Conservation (phyloP, 1,140 invertebrate genomes). For the Drosophila serrata region DNA sequence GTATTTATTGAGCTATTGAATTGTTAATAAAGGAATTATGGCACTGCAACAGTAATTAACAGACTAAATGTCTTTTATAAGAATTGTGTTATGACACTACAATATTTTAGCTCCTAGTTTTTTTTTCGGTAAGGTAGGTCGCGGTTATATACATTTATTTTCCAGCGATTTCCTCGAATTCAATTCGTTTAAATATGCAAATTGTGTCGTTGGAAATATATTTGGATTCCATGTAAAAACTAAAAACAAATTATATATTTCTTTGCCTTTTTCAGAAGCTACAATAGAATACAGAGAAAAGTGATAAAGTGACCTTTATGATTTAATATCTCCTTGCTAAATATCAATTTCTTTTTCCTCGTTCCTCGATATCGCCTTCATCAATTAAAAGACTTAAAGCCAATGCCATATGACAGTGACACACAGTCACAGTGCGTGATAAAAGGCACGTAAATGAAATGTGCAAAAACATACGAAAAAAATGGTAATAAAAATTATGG, state of each 20-base stretch:
- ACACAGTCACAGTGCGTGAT: conserved; percentile 39
- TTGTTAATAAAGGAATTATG: neutral
- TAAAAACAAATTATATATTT: neutral
- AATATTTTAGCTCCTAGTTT: too few species aligned
- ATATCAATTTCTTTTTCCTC: neutral
- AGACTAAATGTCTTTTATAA: neutral
- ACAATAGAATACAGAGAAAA: neutral
- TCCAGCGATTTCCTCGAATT: neutral
- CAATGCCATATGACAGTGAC: conserved; percentile 45
- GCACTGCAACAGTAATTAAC: neutral
- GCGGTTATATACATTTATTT: too few species aligned
- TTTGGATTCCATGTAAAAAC: neutral
- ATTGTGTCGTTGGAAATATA: neutral
- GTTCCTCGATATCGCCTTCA: conserved; percentile 26
- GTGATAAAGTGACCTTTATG: neutral
- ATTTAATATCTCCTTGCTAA: neutral
- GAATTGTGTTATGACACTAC: neutral
- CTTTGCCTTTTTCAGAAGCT: neutral
- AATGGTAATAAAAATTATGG: conserved; percentile 27
- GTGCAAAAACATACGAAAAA: conserved; percentile 18
- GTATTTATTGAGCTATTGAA: neutral
- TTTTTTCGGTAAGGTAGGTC: too few species aligned
- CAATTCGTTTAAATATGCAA: conserved; percentile 7
- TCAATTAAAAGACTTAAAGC: conserved; percentile 67
- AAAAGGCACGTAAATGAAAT: conserved; percentile 60